phyloP scores from a whole-genome alignment of 2,113 vertebrate genomes.

The Oryzias melastigma region DNA sequence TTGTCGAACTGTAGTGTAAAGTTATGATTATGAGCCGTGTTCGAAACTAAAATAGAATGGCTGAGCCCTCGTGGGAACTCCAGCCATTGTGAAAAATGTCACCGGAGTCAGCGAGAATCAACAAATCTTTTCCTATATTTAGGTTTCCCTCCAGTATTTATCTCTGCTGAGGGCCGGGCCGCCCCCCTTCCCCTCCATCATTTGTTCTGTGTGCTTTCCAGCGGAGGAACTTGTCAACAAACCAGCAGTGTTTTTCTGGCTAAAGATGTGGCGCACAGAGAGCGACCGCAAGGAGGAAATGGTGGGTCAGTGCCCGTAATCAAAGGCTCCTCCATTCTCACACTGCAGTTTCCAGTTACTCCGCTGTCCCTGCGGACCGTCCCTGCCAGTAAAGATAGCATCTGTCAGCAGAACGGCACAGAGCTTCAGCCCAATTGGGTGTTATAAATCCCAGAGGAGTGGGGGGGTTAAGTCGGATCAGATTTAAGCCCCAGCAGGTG shows the following conservation, averaged over 20 bases:
- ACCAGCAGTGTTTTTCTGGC: constrained; percentile 40
- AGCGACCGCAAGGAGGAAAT: constrained; percentile 61
- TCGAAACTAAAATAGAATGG: neutral
- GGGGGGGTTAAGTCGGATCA: constrained; percentile 10
- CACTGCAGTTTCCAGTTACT: neutral
- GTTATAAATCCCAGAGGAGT: neutral
- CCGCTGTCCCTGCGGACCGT: constrained; percentile 8
- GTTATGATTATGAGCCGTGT: constrained; percentile 1
- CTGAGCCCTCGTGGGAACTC: constrained; percentile 7
- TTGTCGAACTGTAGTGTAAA: neutral
- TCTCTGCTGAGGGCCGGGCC: constrained; percentile 47
- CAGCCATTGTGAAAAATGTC: constrained; percentile 29
- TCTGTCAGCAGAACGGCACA: neutral
- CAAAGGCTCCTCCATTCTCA: constrained; percentile 20
- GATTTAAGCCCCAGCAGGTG: constrained; percentile 38
- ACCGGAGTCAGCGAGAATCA: constrained; percentile 8
- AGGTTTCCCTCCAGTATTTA: constrained; percentile 8
- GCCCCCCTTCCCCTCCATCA: constrained; percentile 4
- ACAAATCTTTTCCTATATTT: constrained; percentile 36
- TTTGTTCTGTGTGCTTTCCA: constrained; percentile 39
- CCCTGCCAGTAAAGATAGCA: constrained; percentile 14
- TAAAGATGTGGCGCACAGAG: constrained; percentile 50
- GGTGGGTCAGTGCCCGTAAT: constrained; percentile 41
- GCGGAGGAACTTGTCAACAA: constrained; percentile 58
- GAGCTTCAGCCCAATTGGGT: constrained; percentile 11